These are phyloP conservation scores for Patella depressa DNA, from an alignment of 2,888 invertebrate species.

Conservation along the genomic window DNA sequence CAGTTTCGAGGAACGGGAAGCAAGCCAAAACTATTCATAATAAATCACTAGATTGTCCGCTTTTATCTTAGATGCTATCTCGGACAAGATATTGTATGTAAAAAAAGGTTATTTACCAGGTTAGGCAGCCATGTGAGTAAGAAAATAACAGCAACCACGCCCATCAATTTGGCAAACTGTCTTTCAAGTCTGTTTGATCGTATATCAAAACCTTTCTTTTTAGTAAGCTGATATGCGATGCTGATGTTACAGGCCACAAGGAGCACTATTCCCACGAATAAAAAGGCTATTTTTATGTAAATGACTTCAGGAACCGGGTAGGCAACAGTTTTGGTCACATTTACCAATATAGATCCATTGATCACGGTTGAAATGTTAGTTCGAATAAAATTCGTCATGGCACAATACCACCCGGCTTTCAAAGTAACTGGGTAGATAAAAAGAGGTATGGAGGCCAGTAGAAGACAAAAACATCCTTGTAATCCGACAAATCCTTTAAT, in stretches of 20 bases:
- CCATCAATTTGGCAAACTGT: constrained; percentile 33
- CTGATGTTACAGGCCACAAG: constrained; percentile 30
- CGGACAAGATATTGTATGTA: no score
- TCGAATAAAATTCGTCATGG: not conserved
- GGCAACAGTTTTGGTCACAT: not conserved
- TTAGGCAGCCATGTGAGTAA: constrained; percentile 35
- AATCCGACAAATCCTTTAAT: constrained; percentile 27
- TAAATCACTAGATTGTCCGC: no score
- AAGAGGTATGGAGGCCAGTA: constrained; percentile 31
- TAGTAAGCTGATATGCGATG: constrained; percentile 28
- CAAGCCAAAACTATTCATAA: no score
- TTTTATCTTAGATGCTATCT: no score
- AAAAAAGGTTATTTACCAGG: constrained; percentile 22
- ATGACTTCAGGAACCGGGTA: constrained; percentile 21
- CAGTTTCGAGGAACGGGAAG: no score
- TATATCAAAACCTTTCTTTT: constrained; percentile 15
- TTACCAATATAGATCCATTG: not conserved
- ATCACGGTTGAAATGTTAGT: not conserved
- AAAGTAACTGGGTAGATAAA: constrained; percentile 27
- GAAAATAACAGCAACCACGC: constrained; percentile 28
- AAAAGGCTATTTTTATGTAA: constrained; percentile 24
- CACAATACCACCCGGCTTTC: constrained; percentile 37
- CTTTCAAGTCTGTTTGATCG: not conserved
- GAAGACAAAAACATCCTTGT: constrained; percentile 31
- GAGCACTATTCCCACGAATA: constrained; percentile 24